Evolutionary conservation across 2,113 vertebrate species (phyloP).

Genomic region (Gopherus flavomarginatus): DNA sequence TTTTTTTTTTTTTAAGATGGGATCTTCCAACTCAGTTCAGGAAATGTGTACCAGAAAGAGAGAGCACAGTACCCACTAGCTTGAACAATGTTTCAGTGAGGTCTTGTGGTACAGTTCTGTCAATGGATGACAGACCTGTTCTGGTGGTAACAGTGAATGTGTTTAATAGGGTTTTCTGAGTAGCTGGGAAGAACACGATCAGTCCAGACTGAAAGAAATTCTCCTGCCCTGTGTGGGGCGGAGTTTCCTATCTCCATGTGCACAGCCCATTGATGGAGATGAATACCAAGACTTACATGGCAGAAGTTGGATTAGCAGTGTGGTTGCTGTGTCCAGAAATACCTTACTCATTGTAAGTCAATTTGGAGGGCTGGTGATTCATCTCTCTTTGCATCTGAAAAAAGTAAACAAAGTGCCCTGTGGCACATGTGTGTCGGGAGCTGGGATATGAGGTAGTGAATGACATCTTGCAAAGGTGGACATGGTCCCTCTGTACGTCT

Average conservation of each 20-base stretch:
- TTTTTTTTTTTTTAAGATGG: no score
- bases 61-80: not conserved
- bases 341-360: not conserved
- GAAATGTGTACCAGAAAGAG: not conserved
- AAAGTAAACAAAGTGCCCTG: not conserved
- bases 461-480: no score
- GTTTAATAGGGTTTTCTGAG: no score
- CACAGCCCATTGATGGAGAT: not conserved
- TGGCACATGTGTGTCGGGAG: no score
- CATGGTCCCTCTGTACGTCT: no score
- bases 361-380: not conserved
- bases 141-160: no score
- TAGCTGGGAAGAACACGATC: not conserved
- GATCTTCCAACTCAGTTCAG: not conserved
- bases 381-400: not conserved
- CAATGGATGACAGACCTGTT: no score
- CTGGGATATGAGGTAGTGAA: no score
- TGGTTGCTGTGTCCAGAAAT: not conserved
- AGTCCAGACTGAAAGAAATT: not conserved
- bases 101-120: no score
- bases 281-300: not conserved
- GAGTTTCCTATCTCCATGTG: not conserved
- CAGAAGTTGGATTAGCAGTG: not conserved
- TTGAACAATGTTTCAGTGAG: not conserved
- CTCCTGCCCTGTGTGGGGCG: not conserved